Evolutionary conservation across 2,797 vertebrate species (phyloP), one percentile per base, ranked within the genome.

Genomic region (Macroramphosus scolopax): DNA sequence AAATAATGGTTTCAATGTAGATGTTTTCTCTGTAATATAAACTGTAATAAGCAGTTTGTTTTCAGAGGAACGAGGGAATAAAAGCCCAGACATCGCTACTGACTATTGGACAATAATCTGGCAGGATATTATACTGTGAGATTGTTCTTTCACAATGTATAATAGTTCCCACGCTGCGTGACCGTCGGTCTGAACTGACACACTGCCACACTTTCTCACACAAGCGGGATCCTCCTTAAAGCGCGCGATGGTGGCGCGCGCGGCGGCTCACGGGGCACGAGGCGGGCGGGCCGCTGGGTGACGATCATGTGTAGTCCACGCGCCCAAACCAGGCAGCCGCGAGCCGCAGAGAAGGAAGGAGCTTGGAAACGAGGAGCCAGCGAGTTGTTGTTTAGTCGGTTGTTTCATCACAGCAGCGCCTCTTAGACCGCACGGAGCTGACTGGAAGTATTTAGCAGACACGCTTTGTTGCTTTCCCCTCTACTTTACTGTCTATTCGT

Each of bases 221-320:
- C 84, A 79, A 75, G 82, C 87, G 70, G 65, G 75, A 64, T 41
- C 77, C 72, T 82, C 79, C 82, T 86, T 73, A 61, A 83, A 76
- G 82, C 83, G 80, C 83, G 83, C 67, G 52, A 33, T 30, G 39
- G 44, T 46, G 50, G 78, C 69, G 85, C 76, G 82, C 80, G 63
- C 74, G 62, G 63, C 57, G 59, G 65, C 75, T 82, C 72, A 70
- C 71, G 41, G 83, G 81, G 82, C 84, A 86, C 80, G 72, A 86
- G 88, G 88, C 86, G 86, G 89, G 83, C 85, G 76, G 77, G 47
- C 81, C 51, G 63, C 64, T 36, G 66, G 66, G 54, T 77, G 74
- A 82, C 66, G 87, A 88, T 91, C 89, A 89, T 90, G 89, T 90
- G 90, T 89, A 82, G 85, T 90, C 89, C 90, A 90, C 86, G 87